Percentiles rank a stretch among this genome's conserved stretches.
phyloP scores from a whole-genome alignment of 2,797 vertebrate species.

The Gila robusta region DNA sequence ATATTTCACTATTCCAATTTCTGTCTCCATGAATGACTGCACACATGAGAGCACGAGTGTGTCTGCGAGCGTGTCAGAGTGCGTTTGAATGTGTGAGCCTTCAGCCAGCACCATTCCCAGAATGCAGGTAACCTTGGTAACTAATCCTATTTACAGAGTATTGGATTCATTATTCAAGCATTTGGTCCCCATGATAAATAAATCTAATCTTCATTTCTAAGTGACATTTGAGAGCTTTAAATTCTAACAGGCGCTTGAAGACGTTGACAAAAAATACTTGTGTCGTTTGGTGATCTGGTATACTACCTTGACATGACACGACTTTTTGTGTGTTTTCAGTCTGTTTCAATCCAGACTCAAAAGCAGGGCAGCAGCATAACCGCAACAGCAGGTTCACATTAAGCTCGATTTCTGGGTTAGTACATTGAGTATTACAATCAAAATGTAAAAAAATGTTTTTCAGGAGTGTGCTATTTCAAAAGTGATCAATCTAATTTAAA shows the following conservation, averaged over 20 bases:
- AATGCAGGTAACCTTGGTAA: slow-evolving; percentile 76
- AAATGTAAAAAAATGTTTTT: neutral
- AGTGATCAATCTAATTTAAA: neutral
- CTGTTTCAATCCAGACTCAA: neutral
- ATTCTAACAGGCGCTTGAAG: slow-evolving; percentile 41
- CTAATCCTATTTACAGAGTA: slow-evolving; percentile 79
- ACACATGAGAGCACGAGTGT: slow-evolving; percentile 48
- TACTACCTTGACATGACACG: neutral
- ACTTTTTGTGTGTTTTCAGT: neutral
- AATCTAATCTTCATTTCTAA: slow-evolving; percentile 76
- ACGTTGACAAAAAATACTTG: neutral
- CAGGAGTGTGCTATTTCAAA: neutral
- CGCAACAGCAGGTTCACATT: neutral
- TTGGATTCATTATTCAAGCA: slow-evolving; percentile 75
- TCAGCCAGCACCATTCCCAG: slow-evolving; percentile 55
- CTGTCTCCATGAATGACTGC: slow-evolving; percentile 61
- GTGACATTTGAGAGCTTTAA: slow-evolving; percentile 65
- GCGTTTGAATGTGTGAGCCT: slow-evolving; percentile 52
- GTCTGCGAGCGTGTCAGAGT: slow-evolving; percentile 12
- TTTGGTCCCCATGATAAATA: slow-evolving; percentile 73
- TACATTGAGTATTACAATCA: neutral
- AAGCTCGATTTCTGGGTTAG: neutral
- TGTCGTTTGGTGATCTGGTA: slow-evolving; percentile 13
- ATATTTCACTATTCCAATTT: slow-evolving; percentile 65
- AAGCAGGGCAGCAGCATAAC: neutral